Base-by-base conservation (phyloP, 2,888 invertebrate genomes). In the Acanthosepion pharaonis region DNA sequence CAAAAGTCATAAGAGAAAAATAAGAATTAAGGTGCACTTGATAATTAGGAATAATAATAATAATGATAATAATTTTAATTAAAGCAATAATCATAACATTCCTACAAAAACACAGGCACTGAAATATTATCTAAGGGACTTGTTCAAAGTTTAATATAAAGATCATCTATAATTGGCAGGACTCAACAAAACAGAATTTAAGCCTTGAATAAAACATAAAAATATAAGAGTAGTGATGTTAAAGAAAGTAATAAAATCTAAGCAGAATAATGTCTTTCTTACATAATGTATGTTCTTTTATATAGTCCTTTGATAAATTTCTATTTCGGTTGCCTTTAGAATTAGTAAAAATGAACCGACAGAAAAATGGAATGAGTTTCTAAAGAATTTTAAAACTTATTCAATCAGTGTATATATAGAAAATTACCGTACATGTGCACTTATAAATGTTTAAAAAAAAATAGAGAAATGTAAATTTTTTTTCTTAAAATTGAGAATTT, bases 71-170 rank as follows among this genome's bases (percentile, higher is more conserved):
- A 33, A 78, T 33, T n/a, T 33, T 33, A 78, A 78, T n/a, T 78
- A n/a, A 78, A 78, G n/a, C 78, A 78, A 78, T 78, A 78, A n/a
- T 28, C n/a, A 78, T n/a, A 78, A 78, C n/a, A 78, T 78, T 78
- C 78, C 78, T 78, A 78, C 11, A n/a, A n/a, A n/a, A n/a, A 78
- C n/a, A 78, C n/a, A 78, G 78, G 78, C 78, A 78, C 78, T n/a
- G 78, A 78, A 78, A 78, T 78, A 78, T 78, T 78, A 78, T n/a
- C 78, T 78, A 78, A 33, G 33, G 78, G 78, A 78, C 78, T 78
- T 78, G 78, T 78, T 78, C 78, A 78, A 78, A 78, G n/a, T 78
- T 78, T 78, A 33, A 78, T 33, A 78, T 78, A 33, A 78, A n/a
- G 78, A 78, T n/a, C 33, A 78, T 33, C n/a, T 78, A 78, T 78